A percentile compares a stretch with the other conserved stretches of the same genome.
phyloP scores from a whole-genome alignment of 2,113 vertebrate species.

The Antigone vipio region DNA sequence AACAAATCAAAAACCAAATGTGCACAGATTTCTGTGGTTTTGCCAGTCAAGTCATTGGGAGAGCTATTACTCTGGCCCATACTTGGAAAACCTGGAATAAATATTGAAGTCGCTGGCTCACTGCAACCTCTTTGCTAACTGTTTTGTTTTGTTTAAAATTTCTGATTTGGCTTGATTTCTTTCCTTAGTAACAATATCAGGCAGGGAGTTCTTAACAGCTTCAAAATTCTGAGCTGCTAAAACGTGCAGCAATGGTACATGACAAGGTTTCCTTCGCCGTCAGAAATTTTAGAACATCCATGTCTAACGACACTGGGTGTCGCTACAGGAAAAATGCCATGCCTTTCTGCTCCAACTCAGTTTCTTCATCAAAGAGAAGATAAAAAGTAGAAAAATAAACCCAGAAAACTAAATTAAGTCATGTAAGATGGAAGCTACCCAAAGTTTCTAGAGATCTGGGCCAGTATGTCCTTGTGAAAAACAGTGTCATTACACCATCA shows the following conservation, averaged over 20 bases:
- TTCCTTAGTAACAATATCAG: neutral
- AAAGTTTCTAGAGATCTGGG: neutral
- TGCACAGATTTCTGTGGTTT: neutral
- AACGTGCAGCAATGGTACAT: neutral
- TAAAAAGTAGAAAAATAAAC: slow-evolving; percentile 11
- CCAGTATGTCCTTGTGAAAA: neutral
- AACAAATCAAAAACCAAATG: neutral
- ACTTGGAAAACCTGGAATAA: neutral
- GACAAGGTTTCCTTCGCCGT: neutral
- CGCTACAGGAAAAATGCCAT: neutral
- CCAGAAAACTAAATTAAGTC: slow-evolving; percentile 20
- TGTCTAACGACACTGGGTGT: neutral
- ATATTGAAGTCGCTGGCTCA: neutral
- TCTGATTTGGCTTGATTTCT: neutral
- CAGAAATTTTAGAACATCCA: neutral
- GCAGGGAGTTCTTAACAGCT: neutral
- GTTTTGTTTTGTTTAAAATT: neutral
- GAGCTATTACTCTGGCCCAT: neutral
- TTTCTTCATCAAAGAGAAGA: neutral
- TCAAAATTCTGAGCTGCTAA: slow-evolving; percentile 22
- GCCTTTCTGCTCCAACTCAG: neutral
- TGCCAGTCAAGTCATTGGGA: neutral
- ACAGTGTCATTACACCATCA: neutral
- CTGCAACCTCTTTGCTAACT: neutral
- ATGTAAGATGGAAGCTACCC: neutral